A percentile compares a stretch with the other conserved stretches of the same genome.
Conservation (phyloP, 2,888 invertebrate genomes). For the Taphrorychus bicolor region DNA sequence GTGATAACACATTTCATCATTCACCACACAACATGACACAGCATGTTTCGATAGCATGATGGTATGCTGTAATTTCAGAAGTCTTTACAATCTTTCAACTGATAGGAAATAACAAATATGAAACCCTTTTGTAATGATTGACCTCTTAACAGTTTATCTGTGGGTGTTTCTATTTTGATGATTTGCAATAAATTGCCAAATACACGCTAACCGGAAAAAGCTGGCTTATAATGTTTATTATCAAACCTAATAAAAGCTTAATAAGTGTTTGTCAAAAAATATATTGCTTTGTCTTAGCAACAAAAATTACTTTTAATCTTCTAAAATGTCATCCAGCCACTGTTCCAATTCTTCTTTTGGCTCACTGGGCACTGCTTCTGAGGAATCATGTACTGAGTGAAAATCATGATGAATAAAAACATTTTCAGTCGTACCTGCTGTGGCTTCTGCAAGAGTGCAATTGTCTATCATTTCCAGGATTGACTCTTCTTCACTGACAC, state of each 20-base stretch:
- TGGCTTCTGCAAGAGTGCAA: background rate
- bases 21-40: background rate
- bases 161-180: slow-evolving; percentile 10
- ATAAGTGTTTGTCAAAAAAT: background rate
- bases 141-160: background rate
- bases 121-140: background rate
- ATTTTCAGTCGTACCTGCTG: background rate
- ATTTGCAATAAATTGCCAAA: background rate
- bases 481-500: background rate
- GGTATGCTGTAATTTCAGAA: slow-evolving; percentile 4
- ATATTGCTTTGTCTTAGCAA: background rate
- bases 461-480: background rate
- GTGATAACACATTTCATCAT: background rate
- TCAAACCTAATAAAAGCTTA: background rate
- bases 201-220: background rate
- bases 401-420: background rate
- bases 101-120: background rate
- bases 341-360: slow-evolving; percentile 45
- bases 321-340: slow-evolving; percentile 51
- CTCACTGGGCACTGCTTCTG: background rate
- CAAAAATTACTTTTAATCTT: slow-evolving; percentile 42
- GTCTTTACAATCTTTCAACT: background rate
- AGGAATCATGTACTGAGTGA: too few relatives aligned
- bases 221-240: background rate
- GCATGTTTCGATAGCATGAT: background rate